These are phyloP conservation scores for Melanotaenia nigrans DNA, from an alignment of 2,797 vertebrate species.

Conservation along the genomic window DNA sequence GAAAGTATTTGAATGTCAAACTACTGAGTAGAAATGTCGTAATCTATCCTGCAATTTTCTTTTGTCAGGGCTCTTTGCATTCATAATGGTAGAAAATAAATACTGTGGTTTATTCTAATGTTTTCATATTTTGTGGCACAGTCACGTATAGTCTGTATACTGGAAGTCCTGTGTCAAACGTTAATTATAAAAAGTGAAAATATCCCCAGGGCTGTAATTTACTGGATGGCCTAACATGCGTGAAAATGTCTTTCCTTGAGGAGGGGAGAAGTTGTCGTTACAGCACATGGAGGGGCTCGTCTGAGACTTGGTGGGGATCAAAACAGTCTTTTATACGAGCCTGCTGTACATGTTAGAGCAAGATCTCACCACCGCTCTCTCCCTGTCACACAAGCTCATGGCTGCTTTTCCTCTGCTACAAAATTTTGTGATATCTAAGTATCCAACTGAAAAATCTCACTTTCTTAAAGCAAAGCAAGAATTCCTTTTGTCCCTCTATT, in stretches of 20 bases:
- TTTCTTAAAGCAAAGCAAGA: background rate
- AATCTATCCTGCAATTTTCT: slow-evolving; percentile 9
- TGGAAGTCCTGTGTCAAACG: slow-evolving; percentile 28
- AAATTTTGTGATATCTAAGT: slow-evolving; percentile 17
- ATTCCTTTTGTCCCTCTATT: slow-evolving; percentile 14
- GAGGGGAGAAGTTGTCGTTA: slow-evolving; percentile 77
- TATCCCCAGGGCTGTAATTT: slow-evolving; percentile 69
- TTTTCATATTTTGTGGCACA: slow-evolving; percentile 15
- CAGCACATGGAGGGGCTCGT: slow-evolving; percentile 69
- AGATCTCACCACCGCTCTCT: slow-evolving; percentile 53
- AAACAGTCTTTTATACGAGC: slow-evolving; percentile 75
- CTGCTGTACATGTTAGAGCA: slow-evolving; percentile 76
- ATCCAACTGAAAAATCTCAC: background rate
- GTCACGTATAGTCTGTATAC: slow-evolving; percentile 5
- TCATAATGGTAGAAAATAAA: background rate
- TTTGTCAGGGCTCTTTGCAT: background rate
- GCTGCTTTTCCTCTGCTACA: slow-evolving; percentile 61
- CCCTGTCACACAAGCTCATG: slow-evolving; percentile 31
- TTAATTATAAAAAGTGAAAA: slow-evolving; percentile 58
- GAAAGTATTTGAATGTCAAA: slow-evolving; percentile 39
- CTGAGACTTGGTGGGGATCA: slow-evolving; percentile 65
- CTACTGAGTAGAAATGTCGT: slow-evolving; percentile 35
- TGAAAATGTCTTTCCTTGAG: slow-evolving; percentile 71
- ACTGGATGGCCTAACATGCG: slow-evolving; percentile 46
- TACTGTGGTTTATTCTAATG: background rate